Base-by-base conservation (phyloP, 2,113 vertebrate species). In the Bothrops jararaca region DNA sequence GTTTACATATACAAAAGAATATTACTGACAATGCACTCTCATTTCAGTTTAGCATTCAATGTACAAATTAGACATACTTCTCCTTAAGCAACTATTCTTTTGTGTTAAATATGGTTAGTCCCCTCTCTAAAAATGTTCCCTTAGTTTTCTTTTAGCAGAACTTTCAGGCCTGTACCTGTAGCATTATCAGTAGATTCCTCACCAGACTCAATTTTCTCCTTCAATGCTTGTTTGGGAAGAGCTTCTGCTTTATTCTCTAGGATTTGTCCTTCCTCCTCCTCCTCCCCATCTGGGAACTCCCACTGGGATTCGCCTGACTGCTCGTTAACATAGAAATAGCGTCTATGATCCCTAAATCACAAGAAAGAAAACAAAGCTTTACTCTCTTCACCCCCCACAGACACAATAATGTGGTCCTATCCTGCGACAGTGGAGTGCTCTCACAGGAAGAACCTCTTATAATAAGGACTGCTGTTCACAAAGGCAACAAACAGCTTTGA, bases 291-390 rank as follows among this genome's bases (percentile, higher is more conserved):
- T 88, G 99, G 99, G 94, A 99, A 99, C 95, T 99, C 99, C 99
- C 99, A 99, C 88, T 99, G 99, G 52, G 99, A 99, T 95, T 98
- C 98, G 97, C 97, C 98, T 64, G 98, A 99, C 96, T 98, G 98
- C 96, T 99, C 99, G 95, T 99, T 99, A 98, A 99, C 98, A 98
- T 99, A 99, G 98, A 99, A 99, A 98, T 99, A 99, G 91, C 99
- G 98, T 97, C 99, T 99, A 98, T 99, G 99, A 97, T 99, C 99
- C 99, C 99, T 99, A 98, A 97, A 99, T 97, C 97, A 98, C 98
- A 98, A 98, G 97, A 98, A 98, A 99, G 97, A 99, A 98, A 99
- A 98, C 98, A 94, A 96, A 94, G 95, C 90, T 97, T 96, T 91
- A 97, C 86, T 89, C 95, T 97, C 97, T 42, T 85, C 85, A 94